Base-by-base conservation (phyloP, 2,888 invertebrate genomes). In the Athetis lepigone region DNA sequence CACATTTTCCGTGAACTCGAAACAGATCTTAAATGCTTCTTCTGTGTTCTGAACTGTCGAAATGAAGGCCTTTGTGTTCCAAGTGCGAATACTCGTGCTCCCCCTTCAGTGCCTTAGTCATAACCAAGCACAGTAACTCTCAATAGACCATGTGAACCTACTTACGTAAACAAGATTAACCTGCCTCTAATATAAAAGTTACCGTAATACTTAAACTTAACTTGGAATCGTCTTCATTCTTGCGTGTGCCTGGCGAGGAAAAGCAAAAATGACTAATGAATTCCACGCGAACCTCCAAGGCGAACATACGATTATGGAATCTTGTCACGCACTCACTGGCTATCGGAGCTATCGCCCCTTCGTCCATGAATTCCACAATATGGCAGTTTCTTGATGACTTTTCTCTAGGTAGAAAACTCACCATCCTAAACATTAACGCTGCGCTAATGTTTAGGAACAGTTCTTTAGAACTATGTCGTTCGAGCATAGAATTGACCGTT, bases 291-390 rank as follows among this genome's bases (percentile, higher is more conserved):
- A 42, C 36, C 13, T 59, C 37, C 23, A 58, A 39, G 19, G 27
- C 11, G 9, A 47, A 18, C n/a, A n/a, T 40, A 62, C 25, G 39
- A 19, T 62, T 50, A 45, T 25, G 33, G 33, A 36, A 29, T 19
- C 72, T 23, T 19, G 50, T 63, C 45, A 63, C 63, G 64, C 64
- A 51, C 43, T 18, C 37, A 42, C 42, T 43, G n/a, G 11, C 33
- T 60, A 70, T 46, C 36, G 42, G 23, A 29, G 33, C 49, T 18
- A 50, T 50, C 39, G 5, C 45, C 51, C 25, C 39, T 40, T 46
- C 51, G 45, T 33, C 62, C 19, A 61, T 47, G 62, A 70, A 70
- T 27, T 23, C 18, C 16, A 27, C 36, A 2, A 45, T 63, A 19
- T 23, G 21, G 33, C 50, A 27, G 33, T 18, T 25, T 21, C 27